phyloP scores from a whole-genome alignment of 2,113 vertebrate species.

The Phycodurus eques region DNA sequence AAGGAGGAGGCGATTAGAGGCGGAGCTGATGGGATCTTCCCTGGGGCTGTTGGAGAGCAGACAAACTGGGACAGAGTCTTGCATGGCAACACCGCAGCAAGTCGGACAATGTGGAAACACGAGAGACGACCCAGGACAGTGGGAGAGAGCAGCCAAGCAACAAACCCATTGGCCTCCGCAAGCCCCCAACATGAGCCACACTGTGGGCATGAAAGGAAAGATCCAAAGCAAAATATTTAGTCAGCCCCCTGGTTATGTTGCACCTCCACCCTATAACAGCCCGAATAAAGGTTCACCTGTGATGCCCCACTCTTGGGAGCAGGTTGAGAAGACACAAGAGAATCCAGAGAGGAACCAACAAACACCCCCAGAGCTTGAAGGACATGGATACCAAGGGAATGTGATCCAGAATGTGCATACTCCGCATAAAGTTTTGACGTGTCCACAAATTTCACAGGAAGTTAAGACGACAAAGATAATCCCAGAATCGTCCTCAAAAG shows the following conservation, averaged over 20 bases:
- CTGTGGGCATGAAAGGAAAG: conserved; percentile 43
- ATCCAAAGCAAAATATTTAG: conserved; percentile 50
- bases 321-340: conserved; percentile 19
- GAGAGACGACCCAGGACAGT: conserved; percentile 30
- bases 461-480: conserved; percentile 15
- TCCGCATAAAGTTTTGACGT: not conserved
- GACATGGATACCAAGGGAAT: not conserved
- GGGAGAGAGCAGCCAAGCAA: conserved; percentile 39
- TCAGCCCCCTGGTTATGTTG: conserved; percentile 81
- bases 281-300: conserved; percentile 63
- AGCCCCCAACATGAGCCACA: conserved; percentile 20
- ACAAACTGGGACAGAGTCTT: conserved; percentile 32
- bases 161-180: conserved; percentile 28
- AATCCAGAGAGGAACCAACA: conserved; percentile 30
- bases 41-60: conserved; percentile 41
- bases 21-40: conserved; percentile 40
- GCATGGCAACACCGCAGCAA: conserved; percentile 27
- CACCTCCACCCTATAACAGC: conserved; percentile 82
- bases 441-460: conserved; percentile 13
- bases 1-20: conserved; percentile 59
- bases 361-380: conserved; percentile 44
- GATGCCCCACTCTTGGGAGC: conserved; percentile 12
- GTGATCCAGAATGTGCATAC: conserved; percentile 3
- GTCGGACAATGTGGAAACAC: conserved; percentile 25
- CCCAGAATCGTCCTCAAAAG: conserved; percentile 31